Base-by-base conservation (phyloP, 2,888 invertebrate species). In the Ichneumoninae sp. region DNA sequence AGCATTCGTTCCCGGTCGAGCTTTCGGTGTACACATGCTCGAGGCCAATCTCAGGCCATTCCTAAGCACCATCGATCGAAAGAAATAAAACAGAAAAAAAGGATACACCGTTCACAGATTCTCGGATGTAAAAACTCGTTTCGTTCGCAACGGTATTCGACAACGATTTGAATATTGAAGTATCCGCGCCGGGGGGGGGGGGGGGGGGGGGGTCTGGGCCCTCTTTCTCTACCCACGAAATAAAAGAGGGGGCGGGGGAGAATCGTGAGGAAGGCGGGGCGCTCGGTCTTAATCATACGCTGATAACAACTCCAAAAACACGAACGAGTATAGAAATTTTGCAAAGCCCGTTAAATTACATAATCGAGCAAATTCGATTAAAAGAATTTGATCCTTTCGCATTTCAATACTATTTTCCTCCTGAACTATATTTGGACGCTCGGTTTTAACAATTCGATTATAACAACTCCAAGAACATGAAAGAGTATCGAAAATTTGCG, bases 121-220 rank as follows among this genome's bases (percentile, higher is more conserved):
- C 47, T 52, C 44, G 19, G 26, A 70, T 33, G 3, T n/a, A 30
- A 71, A 83, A 83, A 83, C 83, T 76, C 62, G 83, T 83, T 83
- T 80, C 6, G 40, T 68, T 76, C 30, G 22, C 60, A 65, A 65
- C 66, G 80, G 80, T 66, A 83, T 83, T 71, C 83, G 66, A 80
- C 54, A 70, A 62, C 47, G 62, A 80, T 80, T 80, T 69, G 79
- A 83, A 79, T 79, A 79, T 75, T 54, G 70, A 75, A 8, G 3
- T 10, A 10, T 71, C 36, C 62, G 54, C 1, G 1, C 40, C 0
- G 16, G 60, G n/a, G 6, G 54, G 8, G 33, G 54, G 62, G 30
- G 3, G 6, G 60, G 50, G 7, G 54, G 8, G 10, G 30, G 5
- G 30, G 22, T 10, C 54, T 22, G 10, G 8, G 40, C 2, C 8